phyloP scores from a whole-genome alignment of 2,113 vertebrate species.

The Pelmatolapia mariae region DNA sequence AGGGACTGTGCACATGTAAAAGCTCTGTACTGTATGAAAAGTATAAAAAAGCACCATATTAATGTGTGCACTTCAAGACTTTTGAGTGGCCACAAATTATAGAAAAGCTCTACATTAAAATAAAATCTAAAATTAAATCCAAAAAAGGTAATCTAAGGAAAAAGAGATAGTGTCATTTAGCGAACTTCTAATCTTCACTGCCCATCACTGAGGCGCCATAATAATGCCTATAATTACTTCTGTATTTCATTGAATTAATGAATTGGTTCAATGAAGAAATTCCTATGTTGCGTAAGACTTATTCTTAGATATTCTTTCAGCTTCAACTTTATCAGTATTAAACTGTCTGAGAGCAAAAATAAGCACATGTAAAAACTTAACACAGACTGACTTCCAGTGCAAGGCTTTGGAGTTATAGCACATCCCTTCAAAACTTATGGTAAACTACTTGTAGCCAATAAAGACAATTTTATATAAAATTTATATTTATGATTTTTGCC shows the following conservation, averaged over 20 bases:
- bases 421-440: not conserved
- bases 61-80: not conserved
- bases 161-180: not conserved
- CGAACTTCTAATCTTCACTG: not conserved
- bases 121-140: not conserved
- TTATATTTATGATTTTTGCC: not conserved
- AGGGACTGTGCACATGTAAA: not conserved
- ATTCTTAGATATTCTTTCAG: not conserved
- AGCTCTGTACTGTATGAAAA: not conserved
- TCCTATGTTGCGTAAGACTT: rapidly evolving
- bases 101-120: not conserved
- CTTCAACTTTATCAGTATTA: not conserved
- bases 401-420: rapidly evolving
- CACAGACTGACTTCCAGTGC: not conserved
- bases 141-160: not conserved
- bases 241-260: not conserved
- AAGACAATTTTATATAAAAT: not conserved
- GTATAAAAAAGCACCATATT: not conserved
- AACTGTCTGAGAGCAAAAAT: not conserved
- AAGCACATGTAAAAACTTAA: not conserved
- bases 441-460: not conserved
- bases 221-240: not conserved
- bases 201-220: not conserved
- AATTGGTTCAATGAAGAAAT: not conserved
- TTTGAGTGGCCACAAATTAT: not conserved